Base-by-base conservation (phyloP, 1,140 invertebrate genomes). In the Musca domestica region DNA sequence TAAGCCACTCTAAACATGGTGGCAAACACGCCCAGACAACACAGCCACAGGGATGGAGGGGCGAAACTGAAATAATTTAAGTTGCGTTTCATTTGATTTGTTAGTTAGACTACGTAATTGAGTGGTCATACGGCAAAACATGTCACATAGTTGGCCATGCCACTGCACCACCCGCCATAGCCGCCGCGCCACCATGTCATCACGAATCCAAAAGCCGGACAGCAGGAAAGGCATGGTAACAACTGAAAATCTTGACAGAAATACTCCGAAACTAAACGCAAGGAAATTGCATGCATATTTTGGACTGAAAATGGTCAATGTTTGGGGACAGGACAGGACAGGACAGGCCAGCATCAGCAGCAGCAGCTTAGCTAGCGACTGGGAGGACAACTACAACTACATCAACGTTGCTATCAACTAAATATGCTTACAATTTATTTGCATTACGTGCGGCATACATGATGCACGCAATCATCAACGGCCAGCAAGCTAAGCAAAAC, bases 341-440 rank as follows among this genome's bases (percentile, higher is more conserved):
- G 17, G 27, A 27, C 48, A 20, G 20, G 17, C 7, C 17, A 56
- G 25, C 22, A 25, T n/a, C n/a, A n/a, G n/a, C 22, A 25, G 3
- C 25, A 58, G 30, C 17, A 58, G 17, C 54, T n/a, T n/a, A 58
- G 27, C n/a, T 14, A 61, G 34, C 23, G 15, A 56, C 7, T 27
- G 23, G 27, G 27, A 30, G n/a, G 23, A 15, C 14, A 30, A 58
- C 54, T 10, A 58, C 30, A 41, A 41, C 34, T 41, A 41, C 34
- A 41, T 41, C 34, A 41, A 12, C 34, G 12, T 41, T 41, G 34
- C 34, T 41, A 25, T 56, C 23, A 56, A 25, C 30, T 61, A 61
- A 61, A 61, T 61, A 61, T 61, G 56, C 56, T 34, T 61, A 61
- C 56, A 61, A 61, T 61, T 61, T 61, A 61, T 61, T 61, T 61